These are phyloP conservation scores for Intellagama lesueurii DNA, from an alignment of 2,797 vertebrate species.

Conservation along the genomic window DNA sequence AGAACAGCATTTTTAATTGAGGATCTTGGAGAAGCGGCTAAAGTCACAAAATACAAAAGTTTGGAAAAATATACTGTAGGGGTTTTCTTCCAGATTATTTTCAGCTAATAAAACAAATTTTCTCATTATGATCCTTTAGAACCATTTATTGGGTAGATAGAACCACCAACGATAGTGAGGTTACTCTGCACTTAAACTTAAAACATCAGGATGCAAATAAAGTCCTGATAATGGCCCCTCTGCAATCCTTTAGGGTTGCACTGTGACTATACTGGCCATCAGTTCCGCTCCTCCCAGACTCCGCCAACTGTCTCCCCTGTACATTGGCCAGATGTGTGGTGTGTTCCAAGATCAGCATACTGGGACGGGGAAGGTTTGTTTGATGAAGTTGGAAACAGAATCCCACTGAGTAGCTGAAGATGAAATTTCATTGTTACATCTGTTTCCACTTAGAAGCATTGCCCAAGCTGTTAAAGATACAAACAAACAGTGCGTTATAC, in stretches of 20 bases:
- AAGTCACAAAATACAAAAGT: not conserved
- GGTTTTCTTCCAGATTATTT: not conserved
- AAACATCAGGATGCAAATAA: not conserved
- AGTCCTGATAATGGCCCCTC: not conserved
- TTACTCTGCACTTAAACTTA: not conserved
- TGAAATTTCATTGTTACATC: conserved; percentile 70
- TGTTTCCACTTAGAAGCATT: conserved; percentile 62
- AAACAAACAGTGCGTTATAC: not conserved
- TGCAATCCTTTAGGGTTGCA: rapidly evolving
- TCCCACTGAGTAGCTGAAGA: conserved; percentile 61
- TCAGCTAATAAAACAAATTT: not conserved
- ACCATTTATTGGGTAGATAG: not conserved
- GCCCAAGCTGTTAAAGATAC: conserved; percentile 43
- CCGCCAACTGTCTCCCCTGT: not conserved
- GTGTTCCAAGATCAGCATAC: conserved; percentile 35
- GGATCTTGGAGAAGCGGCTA: not conserved
- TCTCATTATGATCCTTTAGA: not conserved
- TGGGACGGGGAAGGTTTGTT: conserved; percentile 33
- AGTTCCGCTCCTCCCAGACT: not conserved
- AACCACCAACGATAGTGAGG: not conserved
- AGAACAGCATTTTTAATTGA: not conserved
- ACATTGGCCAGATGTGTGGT: conserved; percentile 38
- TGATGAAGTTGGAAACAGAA: conserved; percentile 21
- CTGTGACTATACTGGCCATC: rapidly evolving
- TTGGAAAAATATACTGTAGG: not conserved